Evolutionary conservation across 2,797 vertebrate genomes (phyloP).

Genomic region (Distichodus sexfasciatus): DNA sequence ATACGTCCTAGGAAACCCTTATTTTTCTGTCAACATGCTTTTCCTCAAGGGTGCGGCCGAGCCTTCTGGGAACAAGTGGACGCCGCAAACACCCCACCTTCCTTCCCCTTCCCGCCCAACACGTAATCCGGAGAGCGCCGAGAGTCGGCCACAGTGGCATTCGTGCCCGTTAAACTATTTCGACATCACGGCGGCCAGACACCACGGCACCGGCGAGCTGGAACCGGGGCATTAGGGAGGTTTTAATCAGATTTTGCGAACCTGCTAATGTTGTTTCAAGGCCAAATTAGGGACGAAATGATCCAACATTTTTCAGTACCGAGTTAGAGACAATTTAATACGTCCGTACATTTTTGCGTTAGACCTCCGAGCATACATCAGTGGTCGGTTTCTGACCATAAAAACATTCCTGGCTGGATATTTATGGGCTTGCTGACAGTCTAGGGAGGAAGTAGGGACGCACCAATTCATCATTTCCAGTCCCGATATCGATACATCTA

Average conservation of each 20-base stretch:
- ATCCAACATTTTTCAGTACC: too few relatives aligned
- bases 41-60: conserved; percentile 46
- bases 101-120: too few relatives aligned
- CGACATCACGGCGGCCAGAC: conserved; percentile 23
- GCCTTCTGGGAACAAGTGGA: conserved; percentile 36
- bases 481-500: too few relatives aligned
- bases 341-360: too few relatives aligned
- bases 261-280: background rate
- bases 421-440: too few relatives aligned
- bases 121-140: conserved; percentile 39
- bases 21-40: conserved; percentile 33
- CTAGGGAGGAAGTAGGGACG: too few relatives aligned
- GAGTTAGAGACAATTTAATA: too few relatives aligned
- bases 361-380: too few relatives aligned
- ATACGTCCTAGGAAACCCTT: conserved; percentile 50
- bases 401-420: too few relatives aligned
- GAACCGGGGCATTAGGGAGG: background rate
- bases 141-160: conserved; percentile 38
- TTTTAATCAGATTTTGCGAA: background rate
- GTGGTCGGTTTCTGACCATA: too few relatives aligned
- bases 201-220: conserved; percentile 1
- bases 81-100: conserved; percentile 41
- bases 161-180: conserved; percentile 18
- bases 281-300: too few relatives aligned
- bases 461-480: too few relatives aligned